Base-by-base conservation (phyloP, 2,888 invertebrate species). In the Branchellion lobata region DNA sequence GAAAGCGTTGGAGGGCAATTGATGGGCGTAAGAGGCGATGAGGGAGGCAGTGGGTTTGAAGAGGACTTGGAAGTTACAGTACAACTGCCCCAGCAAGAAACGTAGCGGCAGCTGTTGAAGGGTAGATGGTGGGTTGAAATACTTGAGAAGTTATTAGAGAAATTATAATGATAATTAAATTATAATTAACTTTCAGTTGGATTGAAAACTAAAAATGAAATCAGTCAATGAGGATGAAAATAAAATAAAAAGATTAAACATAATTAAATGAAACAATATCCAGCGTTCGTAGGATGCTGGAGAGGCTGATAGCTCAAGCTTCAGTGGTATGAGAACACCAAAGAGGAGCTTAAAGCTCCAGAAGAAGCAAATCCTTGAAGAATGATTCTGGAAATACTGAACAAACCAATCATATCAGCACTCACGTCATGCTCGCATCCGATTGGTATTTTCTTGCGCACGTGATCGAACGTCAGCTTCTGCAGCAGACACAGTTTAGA, bases 31-130 rank as follows among this genome's bases (percentile, higher is more conserved):
- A 0, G 92, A 90, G 0, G 91, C 90, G 72, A 96, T 91, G 61
- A 95, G 89, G 85, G 92, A 91, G 24, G 90, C 89, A 0, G 93
- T 90, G 0, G 95, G 94, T 81, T 93, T 92, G 96, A 96, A 96
- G 0, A 97, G 86, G 21, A 94, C 89, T 83, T 93, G 92, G 85
- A 97, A 96, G 86, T 96, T 96, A 29, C 93, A 90, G 86, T 93
- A 93, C 74, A 96, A 88, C 81, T 86, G 90, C 0, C 96, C 95
- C 47, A 96, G 89, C 84, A 96, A 90, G 84, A 93, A 94, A 81
- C 92, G 90, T 29, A 97, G 86, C 0, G 92, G 91, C 84, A 92
- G 91, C 83, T 89, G 65, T 18, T 27, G 53, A 11, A 21, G 36
- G 29, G 11, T 5, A 5, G 24, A 24, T 57, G 61, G 24, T 57